Evolutionary conservation across 2,888 invertebrate species (phyloP), one percentile per base, ranked within the genome.

Genomic region (Cephus nigrinus): DNA sequence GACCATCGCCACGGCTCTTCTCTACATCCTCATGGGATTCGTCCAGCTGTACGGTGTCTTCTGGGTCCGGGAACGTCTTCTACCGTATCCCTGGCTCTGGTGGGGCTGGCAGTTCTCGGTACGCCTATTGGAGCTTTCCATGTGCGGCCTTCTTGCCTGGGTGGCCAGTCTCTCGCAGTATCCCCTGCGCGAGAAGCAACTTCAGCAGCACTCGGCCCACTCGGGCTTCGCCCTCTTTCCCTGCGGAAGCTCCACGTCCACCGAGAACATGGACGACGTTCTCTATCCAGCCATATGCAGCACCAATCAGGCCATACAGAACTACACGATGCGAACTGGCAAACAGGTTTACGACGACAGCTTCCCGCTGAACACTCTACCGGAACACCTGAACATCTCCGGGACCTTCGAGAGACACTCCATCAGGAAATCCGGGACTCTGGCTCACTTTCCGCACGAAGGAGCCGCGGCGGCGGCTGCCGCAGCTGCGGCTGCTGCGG

Each of bases 101-200:
- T 98, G 97, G 97, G 96, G 96, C 32, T 98, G 97, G 92, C 97
- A 98, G 89, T 95, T 97, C 88, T 96, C 96, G 0, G 94, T 97
- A 76, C 94, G 98, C 35, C 93, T 97, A 11, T 94, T 97, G 76
- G 98, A 98, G 92, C 95, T 98, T 73, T 94, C 96, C n/a, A 96
- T 98, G 87, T 96, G 98, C 85, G 95, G 96, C 5, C 93, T 97
- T 77, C 93, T 97, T 84, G 96, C 96, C 0, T 98, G 97, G 94
- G 97, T 98, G 12, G 96, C 97, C 74, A 97, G 97, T 76, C 92
- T 96, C 34, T 93, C 96, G 76, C 95, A 95, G 76, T 91, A 88
- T 82, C 90, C 91, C 0, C 76, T 91, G 83, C 94, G 96, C 77
- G 96, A 97, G 87, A 97, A 97, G 88, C 90, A 90, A 81, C 78